Evolutionary conservation across 1,140 invertebrate genomes (phyloP).

Genomic region (Chironomus striatipennis): DNA sequence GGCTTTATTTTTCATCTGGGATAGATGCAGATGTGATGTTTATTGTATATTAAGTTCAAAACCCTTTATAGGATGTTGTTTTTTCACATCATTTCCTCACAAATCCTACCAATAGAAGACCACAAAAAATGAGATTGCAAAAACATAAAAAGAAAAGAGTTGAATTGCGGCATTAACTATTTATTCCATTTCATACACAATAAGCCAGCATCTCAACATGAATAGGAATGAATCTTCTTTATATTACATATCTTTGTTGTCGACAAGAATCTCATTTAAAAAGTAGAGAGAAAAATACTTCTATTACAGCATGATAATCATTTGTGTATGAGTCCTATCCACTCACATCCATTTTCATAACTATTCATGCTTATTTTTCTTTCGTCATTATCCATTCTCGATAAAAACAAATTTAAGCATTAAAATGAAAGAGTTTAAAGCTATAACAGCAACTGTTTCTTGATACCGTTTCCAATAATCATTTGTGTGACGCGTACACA

Average conservation of each 20-base stretch:
- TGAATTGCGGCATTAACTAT: too few relatives aligned
- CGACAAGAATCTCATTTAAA: too few relatives aligned
- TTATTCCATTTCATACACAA: not conserved
- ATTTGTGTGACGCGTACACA: not conserved
- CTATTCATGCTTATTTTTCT: conserved; percentile 1
- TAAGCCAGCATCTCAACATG: not conserved
- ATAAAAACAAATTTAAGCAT: not conserved
- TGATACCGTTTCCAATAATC: not conserved
- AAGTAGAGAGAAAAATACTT: too few relatives aligned
- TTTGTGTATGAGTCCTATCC: not conserved
- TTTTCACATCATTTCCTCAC: too few relatives aligned
- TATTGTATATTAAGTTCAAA: too few relatives aligned
- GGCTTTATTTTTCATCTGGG: not conserved
- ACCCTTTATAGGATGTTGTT: too few relatives aligned
- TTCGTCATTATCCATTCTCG: not conserved
- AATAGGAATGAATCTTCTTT: conserved; percentile 19
- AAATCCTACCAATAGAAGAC: too few relatives aligned
- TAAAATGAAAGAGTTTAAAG: too few relatives aligned
- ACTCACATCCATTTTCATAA: not conserved
- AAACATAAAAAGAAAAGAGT: too few relatives aligned
- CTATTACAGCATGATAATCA: not conserved
- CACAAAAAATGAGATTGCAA: too few relatives aligned
- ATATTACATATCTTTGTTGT: too few relatives aligned
- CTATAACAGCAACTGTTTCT: not conserved
- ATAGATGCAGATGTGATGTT: too few relatives aligned